Percentiles rank a stretch among this genome's conserved stretches.
These are phyloP conservation scores for Atrichornis clamosus DNA, from an alignment of 2,113 vertebrate species.

Conservation along the genomic window DNA sequence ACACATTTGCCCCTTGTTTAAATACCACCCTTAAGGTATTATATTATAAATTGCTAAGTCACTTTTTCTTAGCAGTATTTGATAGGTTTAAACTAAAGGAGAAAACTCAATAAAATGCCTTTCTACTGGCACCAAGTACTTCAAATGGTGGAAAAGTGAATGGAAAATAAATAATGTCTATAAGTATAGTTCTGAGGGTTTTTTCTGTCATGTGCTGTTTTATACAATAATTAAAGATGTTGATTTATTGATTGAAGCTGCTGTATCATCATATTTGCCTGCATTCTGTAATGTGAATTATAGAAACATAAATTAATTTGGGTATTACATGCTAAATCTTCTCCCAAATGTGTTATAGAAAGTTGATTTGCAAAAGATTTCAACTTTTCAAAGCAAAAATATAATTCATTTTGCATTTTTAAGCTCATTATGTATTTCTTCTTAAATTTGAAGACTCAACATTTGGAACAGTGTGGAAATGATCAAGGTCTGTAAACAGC, in stretches of 20 bases:
- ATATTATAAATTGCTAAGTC: constrained; percentile 50
- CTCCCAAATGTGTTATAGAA: background rate
- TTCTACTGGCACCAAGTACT: constrained; percentile 9
- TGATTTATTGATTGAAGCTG: background rate
- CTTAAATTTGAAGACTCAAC: constrained; percentile 72
- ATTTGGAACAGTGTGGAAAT: constrained; percentile 83
- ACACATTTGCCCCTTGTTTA: constrained; percentile 54
- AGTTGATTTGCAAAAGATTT: background rate
- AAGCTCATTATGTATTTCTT: background rate
- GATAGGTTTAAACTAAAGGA: constrained; percentile 28
- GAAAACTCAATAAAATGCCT: constrained; percentile 8
- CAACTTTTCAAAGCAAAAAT: background rate
- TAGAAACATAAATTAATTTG: background rate
- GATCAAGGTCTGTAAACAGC: constrained; percentile 87
- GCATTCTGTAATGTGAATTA: background rate
- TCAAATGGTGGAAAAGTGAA: background rate
- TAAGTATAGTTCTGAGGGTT: background rate
- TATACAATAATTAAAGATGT: background rate
- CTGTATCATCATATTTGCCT: background rate
- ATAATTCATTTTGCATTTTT: background rate
- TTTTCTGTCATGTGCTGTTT: background rate
- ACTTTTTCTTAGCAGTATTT: constrained; percentile 45
- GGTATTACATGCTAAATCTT: background rate
- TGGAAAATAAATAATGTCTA: background rate
- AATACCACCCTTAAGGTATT: constrained; percentile 38